Evolutionary conservation across 2,797 vertebrate species (phyloP).

Genomic region (Acrossocheilus wenchowensis): DNA sequence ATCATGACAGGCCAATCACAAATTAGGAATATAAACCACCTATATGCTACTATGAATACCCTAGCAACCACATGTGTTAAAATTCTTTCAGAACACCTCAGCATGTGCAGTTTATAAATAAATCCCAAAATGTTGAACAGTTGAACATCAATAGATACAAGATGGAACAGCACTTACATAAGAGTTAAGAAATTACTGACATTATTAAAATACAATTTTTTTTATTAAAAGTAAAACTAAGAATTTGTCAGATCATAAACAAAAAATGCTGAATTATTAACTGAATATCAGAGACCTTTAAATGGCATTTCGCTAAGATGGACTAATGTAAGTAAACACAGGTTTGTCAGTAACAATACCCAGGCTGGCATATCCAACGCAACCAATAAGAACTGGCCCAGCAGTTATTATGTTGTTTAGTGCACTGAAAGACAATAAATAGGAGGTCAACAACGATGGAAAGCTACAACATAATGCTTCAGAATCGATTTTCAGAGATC

Average conservation of each 20-base stretch:
- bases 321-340: slow-evolving; percentile 34
- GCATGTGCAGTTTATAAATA: neutral
- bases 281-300: slow-evolving; percentile 31
- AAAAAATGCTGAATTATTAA: slow-evolving; percentile 23
- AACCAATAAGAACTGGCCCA: slow-evolving; percentile 39
- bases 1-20: neutral
- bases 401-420: slow-evolving; percentile 42
- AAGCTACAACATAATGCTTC: slow-evolving; percentile 43
- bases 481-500: slow-evolving; percentile 47
- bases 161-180: neutral
- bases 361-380: slow-evolving; percentile 12
- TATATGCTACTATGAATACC: neutral
- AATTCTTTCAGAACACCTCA: neutral
- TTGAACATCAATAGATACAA: neutral
- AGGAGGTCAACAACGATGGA: slow-evolving; percentile 38
- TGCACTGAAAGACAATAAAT: slow-evolving; percentile 38
- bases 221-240: neutral
- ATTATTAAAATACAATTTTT: no score
- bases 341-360: slow-evolving; percentile 39
- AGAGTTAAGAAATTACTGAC: neutral
- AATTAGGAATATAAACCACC: neutral
- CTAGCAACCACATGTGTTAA: neutral
- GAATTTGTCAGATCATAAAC: slow-evolving; percentile 12
- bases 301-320: slow-evolving; percentile 47
- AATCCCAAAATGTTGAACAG: neutral